Evolutionary conservation across 2,113 vertebrate species (phyloP).

Genomic region (Pterophyllum scalare): DNA sequence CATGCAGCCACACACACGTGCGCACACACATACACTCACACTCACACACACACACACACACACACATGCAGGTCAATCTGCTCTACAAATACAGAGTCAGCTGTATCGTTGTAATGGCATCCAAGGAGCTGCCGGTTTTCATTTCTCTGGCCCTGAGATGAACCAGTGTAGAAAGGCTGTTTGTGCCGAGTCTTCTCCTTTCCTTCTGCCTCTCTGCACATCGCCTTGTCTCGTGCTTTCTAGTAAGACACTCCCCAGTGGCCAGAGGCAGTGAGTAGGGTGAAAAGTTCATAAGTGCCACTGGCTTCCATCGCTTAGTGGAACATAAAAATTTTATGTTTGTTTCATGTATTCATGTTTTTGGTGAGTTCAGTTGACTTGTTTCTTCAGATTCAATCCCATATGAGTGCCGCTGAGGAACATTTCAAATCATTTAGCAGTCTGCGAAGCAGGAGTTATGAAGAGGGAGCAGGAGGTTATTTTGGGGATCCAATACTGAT

Average conservation of each 20-base stretch:
- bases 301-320: not conserved
- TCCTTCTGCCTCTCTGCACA: conserved; percentile 49
- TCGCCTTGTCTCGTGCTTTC: conserved; percentile 49
- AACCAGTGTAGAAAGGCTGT: conserved; percentile 27
- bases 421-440: not conserved
- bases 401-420: not conserved
- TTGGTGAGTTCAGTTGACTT: not conserved
- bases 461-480: not conserved
- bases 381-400: conserved; percentile 3
- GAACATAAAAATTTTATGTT: conserved; percentile 32
- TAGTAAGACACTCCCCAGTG: conserved; percentile 49
- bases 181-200: conserved; percentile 35
- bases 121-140: conserved; percentile 27
- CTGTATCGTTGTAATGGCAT: not conserved
- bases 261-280: conserved; percentile 17
- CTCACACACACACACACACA: not conserved
- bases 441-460: not conserved
- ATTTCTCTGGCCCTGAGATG: conserved; percentile 21
- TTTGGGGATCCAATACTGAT: not conserved
- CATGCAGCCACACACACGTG: not conserved
- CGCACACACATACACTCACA: not conserved
- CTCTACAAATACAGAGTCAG: conserved; percentile 9
- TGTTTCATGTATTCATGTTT: conserved; percentile 6
- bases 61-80: not conserved
- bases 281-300: conserved; percentile 19